A percentile compares a stretch with the other conserved stretches of the same genome.
Conservation (phyloP, 2,797 vertebrate genomes). For the Lepidocolaptes lacrymiger region DNA sequence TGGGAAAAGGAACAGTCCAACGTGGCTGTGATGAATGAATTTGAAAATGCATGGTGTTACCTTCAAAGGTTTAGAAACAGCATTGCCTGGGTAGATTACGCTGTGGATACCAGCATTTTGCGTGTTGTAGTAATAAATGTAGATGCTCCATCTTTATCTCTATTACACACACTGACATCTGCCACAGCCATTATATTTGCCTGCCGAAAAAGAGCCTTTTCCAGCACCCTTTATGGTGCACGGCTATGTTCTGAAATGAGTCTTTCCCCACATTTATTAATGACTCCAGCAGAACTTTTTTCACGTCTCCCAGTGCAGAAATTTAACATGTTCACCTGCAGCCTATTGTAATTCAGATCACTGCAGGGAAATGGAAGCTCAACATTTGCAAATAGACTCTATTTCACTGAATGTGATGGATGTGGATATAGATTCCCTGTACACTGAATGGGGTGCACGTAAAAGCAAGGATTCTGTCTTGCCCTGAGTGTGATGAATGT, state of each 20-base stretch:
- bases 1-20: neutral
- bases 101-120: neutral
- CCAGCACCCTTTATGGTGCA: neutral
- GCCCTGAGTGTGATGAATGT: conserved; percentile 39
- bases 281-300: conserved; percentile 21
- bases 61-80: neutral
- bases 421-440: conserved; percentile 33
- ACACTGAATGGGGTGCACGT: conserved; percentile 14
- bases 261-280: conserved; percentile 38
- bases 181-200: conserved; percentile 4
- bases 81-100: neutral
- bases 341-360: conserved; percentile 27
- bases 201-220: neutral
- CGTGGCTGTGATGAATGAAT: neutral
- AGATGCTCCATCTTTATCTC: conserved; percentile 26
- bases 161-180: neutral
- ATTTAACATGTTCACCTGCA: conserved; percentile 24
- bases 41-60: neutral
- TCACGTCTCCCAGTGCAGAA: neutral
- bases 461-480: conserved; percentile 46
- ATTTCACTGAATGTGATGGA: conserved; percentile 54
- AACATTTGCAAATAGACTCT: conserved; percentile 39
- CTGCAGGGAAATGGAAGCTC: conserved; percentile 40
- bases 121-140: conserved; percentile 10
- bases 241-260: neutral